Percentiles rank a stretch among this genome's conserved stretches.
Evolutionary conservation across 1,140 invertebrate genomes (phyloP).

Genomic region (Musca vetustissima): DNA sequence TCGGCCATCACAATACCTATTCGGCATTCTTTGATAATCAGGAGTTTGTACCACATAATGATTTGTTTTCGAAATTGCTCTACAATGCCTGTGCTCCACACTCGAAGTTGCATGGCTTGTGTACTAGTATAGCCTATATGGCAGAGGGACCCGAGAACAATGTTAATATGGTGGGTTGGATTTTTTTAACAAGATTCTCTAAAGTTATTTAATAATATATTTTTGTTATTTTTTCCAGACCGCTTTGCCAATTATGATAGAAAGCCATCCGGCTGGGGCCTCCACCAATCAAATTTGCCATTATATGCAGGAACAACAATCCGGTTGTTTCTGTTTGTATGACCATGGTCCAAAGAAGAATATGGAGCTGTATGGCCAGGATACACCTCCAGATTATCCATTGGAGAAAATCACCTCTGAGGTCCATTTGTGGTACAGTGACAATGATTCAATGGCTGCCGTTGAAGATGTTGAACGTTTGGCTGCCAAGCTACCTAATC

Average conservation of each 20-base stretch:
- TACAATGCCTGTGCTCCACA: constrained; percentile 57
- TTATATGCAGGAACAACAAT: constrained; percentile 57
- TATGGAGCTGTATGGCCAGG: constrained; percentile 54
- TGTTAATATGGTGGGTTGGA: constrained; percentile 6
- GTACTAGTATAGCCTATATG: constrained; percentile 9
- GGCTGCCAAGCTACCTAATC: constrained; percentile 39
- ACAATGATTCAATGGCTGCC: constrained; percentile 61
- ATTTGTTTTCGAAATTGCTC: constrained; percentile 35
- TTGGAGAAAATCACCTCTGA: constrained; percentile 62
- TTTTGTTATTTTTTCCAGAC: too few species aligned
- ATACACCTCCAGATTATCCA: constrained; percentile 60
- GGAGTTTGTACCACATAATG: constrained; percentile 42
- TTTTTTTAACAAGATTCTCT: not conserved
- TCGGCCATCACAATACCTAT: constrained; percentile 45
- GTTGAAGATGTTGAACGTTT: constrained; percentile 65
- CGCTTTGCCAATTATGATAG: constrained; percentile 44
- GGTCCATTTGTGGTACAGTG: constrained; percentile 62
- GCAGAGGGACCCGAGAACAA: not conserved
- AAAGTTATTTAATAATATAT: too few species aligned
- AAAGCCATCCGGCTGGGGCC: constrained; percentile 57
- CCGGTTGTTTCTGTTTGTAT: constrained; percentile 48
- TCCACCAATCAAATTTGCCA: constrained; percentile 59
- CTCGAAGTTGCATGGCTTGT: constrained; percentile 45
- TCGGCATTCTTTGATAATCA: constrained; percentile 54
- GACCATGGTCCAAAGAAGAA: constrained; percentile 58